These are phyloP conservation scores for Limnephilus marmoratus DNA, from an alignment of 2,888 invertebrate species.

Conservation along the genomic window DNA sequence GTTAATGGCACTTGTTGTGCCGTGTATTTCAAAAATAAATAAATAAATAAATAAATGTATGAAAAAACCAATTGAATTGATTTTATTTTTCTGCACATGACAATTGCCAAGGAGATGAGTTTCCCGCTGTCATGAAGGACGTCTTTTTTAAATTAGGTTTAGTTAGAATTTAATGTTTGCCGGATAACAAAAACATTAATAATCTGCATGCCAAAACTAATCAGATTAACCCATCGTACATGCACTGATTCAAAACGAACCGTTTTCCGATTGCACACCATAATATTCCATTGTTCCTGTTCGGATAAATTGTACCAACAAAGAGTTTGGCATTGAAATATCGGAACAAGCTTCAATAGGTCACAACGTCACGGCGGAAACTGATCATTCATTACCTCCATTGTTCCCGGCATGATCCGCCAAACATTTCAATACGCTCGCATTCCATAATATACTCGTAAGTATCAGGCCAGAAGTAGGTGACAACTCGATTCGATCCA, in stretches of 20 bases:
- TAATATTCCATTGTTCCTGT: not conserved
- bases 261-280: not conserved
- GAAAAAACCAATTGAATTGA: not conserved
- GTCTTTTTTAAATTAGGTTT: not conserved
- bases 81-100: not conserved
- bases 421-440: not conserved
- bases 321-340: not conserved
- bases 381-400: not conserved
- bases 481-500: not conserved
- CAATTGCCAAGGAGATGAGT: not conserved
- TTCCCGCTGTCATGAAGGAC: not conserved
- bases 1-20: too few species aligned
- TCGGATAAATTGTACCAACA: not conserved
- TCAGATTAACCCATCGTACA: not conserved
- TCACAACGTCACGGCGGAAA: not conserved
- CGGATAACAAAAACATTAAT: not conserved
- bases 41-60: too few species aligned
- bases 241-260: not conserved
- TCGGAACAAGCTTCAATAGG: not conserved
- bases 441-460: not conserved
- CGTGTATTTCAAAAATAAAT: too few species aligned
- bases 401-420: not conserved
- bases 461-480: not conserved
- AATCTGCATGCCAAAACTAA: not conserved
- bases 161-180: not conserved